Conservation (phyloP, 2,888 invertebrate genomes). For the Notocelia uddmanniana region DNA sequence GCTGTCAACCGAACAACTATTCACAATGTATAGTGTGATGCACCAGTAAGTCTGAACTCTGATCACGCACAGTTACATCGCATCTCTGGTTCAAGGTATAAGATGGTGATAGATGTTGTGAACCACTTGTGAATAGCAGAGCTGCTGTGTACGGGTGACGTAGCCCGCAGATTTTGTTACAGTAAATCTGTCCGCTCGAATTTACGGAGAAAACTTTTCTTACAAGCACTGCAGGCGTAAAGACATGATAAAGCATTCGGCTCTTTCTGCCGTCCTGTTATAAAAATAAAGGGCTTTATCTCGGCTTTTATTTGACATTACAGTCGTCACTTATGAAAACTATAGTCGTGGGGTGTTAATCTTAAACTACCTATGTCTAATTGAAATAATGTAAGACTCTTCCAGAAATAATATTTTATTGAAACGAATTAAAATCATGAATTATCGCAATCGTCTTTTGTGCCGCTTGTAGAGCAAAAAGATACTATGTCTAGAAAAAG, state of each 20-base stretch:
- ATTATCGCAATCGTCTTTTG: too few species aligned
- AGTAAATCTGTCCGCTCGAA: slow-evolving; percentile 9
- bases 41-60: neutral
- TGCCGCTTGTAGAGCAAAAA: too few species aligned
- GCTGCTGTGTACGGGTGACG: slow-evolving; percentile 40
- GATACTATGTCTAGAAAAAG: too few species aligned
- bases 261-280: neutral
- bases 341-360: too few species aligned
- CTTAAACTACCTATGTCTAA: too few species aligned
- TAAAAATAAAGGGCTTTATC: neutral
- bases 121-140: neutral
- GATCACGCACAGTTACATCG: neutral
- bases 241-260: neutral
- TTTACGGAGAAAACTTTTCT: neutral
- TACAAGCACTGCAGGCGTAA: neutral
- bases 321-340: too few species aligned
- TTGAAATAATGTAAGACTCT: too few species aligned
- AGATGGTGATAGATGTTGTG: neutral
- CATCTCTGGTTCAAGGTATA: neutral
- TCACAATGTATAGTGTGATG: neutral
- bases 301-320: neutral
- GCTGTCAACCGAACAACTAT: slow-evolving; percentile 39
- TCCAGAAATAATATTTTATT: too few species aligned
- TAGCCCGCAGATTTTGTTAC: slow-evolving; percentile 29
- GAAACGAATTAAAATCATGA: too few species aligned